A percentile compares a stretch with the other conserved stretches of the same genome.
Evolutionary conservation across 2,113 vertebrate species (phyloP).

Genomic region (Abramis brama): DNA sequence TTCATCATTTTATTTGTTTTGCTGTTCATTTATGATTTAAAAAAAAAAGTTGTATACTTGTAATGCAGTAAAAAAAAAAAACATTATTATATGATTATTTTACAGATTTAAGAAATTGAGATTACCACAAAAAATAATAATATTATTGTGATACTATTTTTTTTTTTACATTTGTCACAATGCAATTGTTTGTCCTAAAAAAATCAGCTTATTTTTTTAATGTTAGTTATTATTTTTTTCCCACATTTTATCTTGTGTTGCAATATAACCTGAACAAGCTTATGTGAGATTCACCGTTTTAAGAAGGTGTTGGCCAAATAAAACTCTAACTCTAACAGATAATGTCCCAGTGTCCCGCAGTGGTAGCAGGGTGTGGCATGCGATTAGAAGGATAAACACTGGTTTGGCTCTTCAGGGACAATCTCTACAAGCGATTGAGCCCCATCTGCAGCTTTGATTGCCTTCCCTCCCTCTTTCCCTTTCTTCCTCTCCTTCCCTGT

Average conservation of each 20-base stretch:
- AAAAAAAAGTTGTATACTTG: too few relatives aligned
- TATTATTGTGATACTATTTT: too few relatives aligned
- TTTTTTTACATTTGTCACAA: too few relatives aligned
- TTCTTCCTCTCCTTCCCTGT: constrained; percentile 48
- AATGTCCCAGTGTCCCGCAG: not conserved
- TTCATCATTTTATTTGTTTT: too few relatives aligned
- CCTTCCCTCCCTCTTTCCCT: not conserved
- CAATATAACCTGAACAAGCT: not conserved
- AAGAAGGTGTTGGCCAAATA: not conserved
- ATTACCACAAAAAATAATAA: too few relatives aligned
- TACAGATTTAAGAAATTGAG: too few relatives aligned
- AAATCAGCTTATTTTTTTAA: not conserved
- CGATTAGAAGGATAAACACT: not conserved
- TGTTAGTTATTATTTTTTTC: too few relatives aligned
- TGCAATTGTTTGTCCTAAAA: not conserved
- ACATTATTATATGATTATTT: too few relatives aligned
- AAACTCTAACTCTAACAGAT: not conserved
- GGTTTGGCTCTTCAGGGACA: not conserved
- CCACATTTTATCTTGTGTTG: not conserved
- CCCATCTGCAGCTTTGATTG: constrained; percentile 30
- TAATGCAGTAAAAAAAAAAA: too few relatives aligned
- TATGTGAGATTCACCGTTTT: not conserved
- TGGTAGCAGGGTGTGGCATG: not conserved
- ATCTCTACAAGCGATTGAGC: not conserved
- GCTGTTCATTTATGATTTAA: too few relatives aligned